phyloP scores from a whole-genome alignment of 2,113 vertebrate genomes.

The Rhodinocichla rosea region DNA sequence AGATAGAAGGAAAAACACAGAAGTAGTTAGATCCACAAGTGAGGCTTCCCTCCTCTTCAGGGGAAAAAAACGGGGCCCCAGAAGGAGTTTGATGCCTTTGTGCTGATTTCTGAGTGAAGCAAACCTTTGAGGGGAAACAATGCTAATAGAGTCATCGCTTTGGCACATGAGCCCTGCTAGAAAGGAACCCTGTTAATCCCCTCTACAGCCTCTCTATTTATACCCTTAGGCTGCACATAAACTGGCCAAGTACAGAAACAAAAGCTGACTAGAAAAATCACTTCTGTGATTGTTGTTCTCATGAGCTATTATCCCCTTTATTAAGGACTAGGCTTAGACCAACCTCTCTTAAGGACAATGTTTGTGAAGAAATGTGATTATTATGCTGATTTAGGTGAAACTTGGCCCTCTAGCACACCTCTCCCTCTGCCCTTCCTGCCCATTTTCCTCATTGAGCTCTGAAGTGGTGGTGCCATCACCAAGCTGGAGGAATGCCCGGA shows the following conservation, averaged over 20 bases:
- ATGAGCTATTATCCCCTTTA: constrained; percentile 34
- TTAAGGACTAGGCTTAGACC: constrained; percentile 50
- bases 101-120: constrained; percentile 13
- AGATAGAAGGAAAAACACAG: background rate
- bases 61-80: background rate
- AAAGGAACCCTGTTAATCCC: constrained; percentile 53
- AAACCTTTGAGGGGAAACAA: constrained; percentile 33
- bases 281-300: constrained; percentile 38
- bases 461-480: background rate
- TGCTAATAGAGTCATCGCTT: constrained; percentile 34
- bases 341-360: constrained; percentile 34
- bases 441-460: constrained; percentile 3
- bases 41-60: background rate
- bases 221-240: constrained; percentile 44
- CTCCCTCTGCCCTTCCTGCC: background rate
- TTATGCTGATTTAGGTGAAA: constrained; percentile 54
- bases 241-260: constrained; percentile 49
- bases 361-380: constrained; percentile 43
- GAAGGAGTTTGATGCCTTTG: constrained; percentile 1
- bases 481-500: background rate
- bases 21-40: background rate
- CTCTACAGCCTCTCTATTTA: constrained; percentile 39
- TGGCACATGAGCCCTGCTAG: constrained; percentile 12
- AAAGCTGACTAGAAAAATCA: constrained; percentile 43
- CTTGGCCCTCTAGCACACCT: background rate